Percentiles rank a stretch among this genome's conserved stretches.
Conservation (phyloP, 2,888 invertebrate species). For the Gymnocheta viridis region DNA sequence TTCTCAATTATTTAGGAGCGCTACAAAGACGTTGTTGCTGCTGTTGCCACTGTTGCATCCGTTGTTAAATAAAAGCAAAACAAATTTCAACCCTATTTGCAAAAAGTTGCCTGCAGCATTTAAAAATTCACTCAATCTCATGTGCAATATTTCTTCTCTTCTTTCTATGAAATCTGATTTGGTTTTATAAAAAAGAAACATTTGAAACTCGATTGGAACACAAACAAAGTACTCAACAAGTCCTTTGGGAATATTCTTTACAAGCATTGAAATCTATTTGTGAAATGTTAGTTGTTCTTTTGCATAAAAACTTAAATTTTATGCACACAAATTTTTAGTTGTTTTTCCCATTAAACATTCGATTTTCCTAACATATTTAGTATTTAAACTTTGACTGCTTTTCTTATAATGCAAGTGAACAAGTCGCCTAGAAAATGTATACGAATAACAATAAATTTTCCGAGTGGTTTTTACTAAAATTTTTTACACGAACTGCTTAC, state of each 20-base stretch:
- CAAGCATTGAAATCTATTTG: conserved; percentile 17
- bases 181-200: conserved; percentile 4
- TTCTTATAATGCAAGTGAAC: neutral
- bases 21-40: neutral
- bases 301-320: no score
- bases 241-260: conserved; percentile 38
- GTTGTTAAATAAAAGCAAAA: conserved; percentile 29
- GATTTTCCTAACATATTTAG: neutral
- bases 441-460: neutral
- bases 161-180: conserved; percentile 27
- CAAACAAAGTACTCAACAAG: conserved; percentile 51
- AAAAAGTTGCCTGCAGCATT: conserved; percentile 32
- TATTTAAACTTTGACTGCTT: neutral
- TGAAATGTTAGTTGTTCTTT: neutral
- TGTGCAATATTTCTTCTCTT: conserved; percentile 7
- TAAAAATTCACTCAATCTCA: neutral
- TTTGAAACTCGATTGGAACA: conserved; percentile 2
- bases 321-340: no score
- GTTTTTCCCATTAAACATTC: no score
- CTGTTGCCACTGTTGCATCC: conserved; percentile 31
- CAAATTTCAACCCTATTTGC: conserved; percentile 28
- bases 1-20: neutral
- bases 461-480: no score
- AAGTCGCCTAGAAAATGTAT: neutral
- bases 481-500: no score